Conservation (phyloP, 2,113 vertebrate genomes). For the Elephantulus edwardii region DNA sequence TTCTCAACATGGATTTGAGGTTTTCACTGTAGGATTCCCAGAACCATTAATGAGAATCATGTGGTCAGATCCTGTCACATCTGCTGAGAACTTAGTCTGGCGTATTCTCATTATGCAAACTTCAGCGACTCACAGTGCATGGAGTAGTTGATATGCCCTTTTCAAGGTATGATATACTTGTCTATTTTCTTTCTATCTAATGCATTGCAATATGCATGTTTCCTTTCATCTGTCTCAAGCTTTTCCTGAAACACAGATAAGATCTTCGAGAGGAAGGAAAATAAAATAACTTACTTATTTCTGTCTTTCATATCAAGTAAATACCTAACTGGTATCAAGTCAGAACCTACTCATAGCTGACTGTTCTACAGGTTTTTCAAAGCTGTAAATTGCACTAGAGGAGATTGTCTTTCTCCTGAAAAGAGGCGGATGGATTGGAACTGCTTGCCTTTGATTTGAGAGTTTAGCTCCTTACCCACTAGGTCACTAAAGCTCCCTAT, state of each 20-base stretch:
- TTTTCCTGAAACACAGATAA: background rate
- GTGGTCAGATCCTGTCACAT: constrained; percentile 60
- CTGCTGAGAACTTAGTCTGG: constrained; percentile 65
- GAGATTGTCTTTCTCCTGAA: no score
- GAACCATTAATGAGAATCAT: constrained; percentile 70
- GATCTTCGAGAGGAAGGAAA: background rate
- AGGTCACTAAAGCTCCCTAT: no score
- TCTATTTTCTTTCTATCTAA: background rate
- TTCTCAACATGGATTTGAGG: constrained; percentile 57
- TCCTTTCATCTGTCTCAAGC: background rate
- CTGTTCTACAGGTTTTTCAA: no score
- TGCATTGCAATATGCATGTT: background rate
- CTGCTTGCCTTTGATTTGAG: no score
- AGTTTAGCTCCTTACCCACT: no score
- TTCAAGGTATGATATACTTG: background rate
- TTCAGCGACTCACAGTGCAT: background rate
- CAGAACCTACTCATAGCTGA: no score
- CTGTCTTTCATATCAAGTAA: background rate
- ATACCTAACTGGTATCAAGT: no score
- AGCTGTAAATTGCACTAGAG: no score
- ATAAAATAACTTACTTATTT: background rate
- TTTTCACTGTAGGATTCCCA: constrained; percentile 73
- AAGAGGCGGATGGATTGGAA: no score
- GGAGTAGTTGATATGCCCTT: background rate
- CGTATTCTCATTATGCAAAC: constrained; percentile 37